Conservation (phyloP, 2,797 vertebrate genomes). For the Tachyglossus aculeatus region DNA sequence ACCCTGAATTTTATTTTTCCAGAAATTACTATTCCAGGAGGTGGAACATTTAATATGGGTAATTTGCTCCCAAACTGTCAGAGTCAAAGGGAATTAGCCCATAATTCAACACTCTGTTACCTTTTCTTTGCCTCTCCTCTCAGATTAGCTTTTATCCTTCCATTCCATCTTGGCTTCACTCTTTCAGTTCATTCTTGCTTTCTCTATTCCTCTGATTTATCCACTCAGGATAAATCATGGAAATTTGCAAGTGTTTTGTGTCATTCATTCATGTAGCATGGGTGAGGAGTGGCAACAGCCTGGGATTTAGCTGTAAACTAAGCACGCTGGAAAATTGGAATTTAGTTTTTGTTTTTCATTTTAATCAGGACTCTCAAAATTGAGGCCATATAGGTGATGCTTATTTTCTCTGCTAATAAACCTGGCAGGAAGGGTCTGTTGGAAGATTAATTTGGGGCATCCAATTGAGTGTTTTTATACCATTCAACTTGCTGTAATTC, state of each 20-base stretch:
- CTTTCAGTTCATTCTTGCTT: too few relatives aligned
- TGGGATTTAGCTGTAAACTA: background rate
- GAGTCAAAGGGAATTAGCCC: too few relatives aligned
- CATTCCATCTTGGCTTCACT: too few relatives aligned
- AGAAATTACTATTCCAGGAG: too few relatives aligned
- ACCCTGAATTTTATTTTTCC: too few relatives aligned
- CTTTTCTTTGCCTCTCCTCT: too few relatives aligned
- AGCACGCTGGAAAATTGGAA: background rate
- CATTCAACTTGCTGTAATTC: background rate
- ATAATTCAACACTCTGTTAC: too few relatives aligned
- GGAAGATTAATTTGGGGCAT: background rate
- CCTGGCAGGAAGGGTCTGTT: background rate
- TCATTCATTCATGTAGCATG: background rate
- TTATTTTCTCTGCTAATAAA: background rate
- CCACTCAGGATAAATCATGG: too few relatives aligned
- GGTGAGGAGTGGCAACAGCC: background rate
- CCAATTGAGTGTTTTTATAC: background rate
- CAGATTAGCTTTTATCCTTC: too few relatives aligned
- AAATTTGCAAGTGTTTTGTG: background rate
- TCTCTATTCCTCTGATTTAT: too few relatives aligned
- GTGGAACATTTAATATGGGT: too few relatives aligned
- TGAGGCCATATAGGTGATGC: background rate
- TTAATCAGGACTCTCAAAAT: background rate
- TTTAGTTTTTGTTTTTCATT: conserved; percentile 9
- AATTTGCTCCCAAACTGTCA: too few relatives aligned